phyloP scores from a whole-genome alignment of 2,797 vertebrate species.

The Hippoglossus hippoglossus region DNA sequence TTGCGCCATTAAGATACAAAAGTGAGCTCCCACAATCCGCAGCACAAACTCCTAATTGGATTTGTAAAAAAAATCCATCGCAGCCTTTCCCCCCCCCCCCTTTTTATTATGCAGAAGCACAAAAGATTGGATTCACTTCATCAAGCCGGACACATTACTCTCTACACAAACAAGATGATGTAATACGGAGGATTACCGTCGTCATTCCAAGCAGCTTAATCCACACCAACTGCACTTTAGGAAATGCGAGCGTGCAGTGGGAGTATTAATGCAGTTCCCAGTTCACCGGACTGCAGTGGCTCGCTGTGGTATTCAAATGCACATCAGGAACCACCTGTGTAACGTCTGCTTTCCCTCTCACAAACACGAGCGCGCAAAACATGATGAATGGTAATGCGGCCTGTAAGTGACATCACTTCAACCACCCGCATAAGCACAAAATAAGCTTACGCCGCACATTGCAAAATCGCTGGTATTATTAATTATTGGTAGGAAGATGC shows the following conservation, averaged over 20 bases:
- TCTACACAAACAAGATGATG: constrained; percentile 71
- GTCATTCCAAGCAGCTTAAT: constrained; percentile 57
- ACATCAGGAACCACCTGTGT: constrained; percentile 51
- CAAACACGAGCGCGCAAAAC: constrained; percentile 44
- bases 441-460: constrained; percentile 61
- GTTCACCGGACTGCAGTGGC: constrained; percentile 61
- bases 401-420: constrained; percentile 57
- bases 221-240: constrained; percentile 43
- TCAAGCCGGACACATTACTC: constrained; percentile 58
- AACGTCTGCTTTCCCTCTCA: constrained; percentile 35
- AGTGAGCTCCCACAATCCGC: constrained; percentile 60
- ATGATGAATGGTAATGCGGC: constrained; percentile 65
- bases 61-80: constrained; percentile 68
- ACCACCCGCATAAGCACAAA: constrained; percentile 70
- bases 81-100: neutral
- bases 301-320: constrained; percentile 36
- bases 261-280: constrained; percentile 62
- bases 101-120: constrained; percentile 51
- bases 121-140: constrained; percentile 70
- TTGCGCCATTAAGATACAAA: constrained; percentile 67
- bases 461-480: constrained; percentile 58
- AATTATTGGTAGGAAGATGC: constrained; percentile 42
- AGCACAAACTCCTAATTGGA: constrained; percentile 70
- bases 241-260: constrained; percentile 53
- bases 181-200: constrained; percentile 64